Percentiles rank a stretch among this genome's conserved stretches.
phyloP scores from a whole-genome alignment of 2,888 invertebrate genomes.

The Elmis aenea region DNA sequence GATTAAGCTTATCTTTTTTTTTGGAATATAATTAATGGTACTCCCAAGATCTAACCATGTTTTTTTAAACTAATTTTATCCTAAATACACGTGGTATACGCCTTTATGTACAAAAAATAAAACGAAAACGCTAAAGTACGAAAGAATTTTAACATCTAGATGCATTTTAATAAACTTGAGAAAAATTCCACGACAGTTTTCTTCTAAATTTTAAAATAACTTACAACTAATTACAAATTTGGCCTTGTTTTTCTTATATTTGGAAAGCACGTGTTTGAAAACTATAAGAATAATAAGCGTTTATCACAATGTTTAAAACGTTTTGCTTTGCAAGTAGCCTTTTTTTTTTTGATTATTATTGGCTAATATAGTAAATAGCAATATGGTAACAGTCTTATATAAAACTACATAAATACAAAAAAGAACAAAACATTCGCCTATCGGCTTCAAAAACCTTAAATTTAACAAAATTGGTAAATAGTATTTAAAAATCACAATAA shows the following conservation, averaged over 20 bases:
- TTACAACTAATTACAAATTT: conserved; percentile 36
- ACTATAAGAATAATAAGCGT: conserved; percentile 38
- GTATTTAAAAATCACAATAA: conserved; percentile 39
- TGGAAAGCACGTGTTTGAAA: conserved; percentile 38
- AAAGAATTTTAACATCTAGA: conserved; percentile 23
- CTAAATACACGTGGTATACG: conserved; percentile 18
- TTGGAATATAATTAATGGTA: conserved; percentile 14
- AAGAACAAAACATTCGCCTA: conserved; percentile 25
- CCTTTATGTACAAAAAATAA: conserved; percentile 32
- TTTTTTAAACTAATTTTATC: conserved; percentile 17
- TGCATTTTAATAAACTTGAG: conserved; percentile 16
- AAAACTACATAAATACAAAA: conserved; percentile 42
- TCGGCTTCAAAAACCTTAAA: conserved; percentile 21
- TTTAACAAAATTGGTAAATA: conserved; percentile 22
- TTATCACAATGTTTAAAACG: conserved; percentile 49
- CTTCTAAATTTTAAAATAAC: conserved; percentile 15
- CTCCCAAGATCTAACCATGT: conserved; percentile 14
- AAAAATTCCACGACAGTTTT: conserved; percentile 15
- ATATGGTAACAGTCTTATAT: conserved; percentile 50
- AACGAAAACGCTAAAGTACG: conserved; percentile 29
- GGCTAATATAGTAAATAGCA: conserved; percentile 36
- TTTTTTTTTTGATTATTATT: conserved; percentile 36
- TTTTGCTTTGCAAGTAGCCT: conserved; percentile 41
- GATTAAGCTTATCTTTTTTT: too few species aligned
- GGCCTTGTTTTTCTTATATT: conserved; percentile 34